Evolutionary conservation across 1,140 invertebrate genomes (phyloP).

Genomic region (Microvelia longipes): DNA sequence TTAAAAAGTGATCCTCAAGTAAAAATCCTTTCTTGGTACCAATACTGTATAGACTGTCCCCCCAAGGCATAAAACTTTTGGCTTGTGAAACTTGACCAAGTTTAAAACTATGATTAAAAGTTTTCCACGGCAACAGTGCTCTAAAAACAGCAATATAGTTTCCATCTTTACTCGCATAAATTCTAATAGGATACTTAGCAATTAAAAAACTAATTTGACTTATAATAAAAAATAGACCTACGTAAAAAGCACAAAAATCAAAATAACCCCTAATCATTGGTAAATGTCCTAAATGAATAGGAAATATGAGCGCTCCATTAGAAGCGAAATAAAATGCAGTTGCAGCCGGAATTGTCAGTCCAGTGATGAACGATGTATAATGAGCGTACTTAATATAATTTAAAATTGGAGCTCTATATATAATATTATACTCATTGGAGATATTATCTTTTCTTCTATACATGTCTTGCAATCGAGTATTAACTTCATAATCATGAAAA

Average conservation of each 20-base stretch:
- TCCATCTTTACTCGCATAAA: slow-evolving; percentile 15
- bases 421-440: slow-evolving; percentile 21
- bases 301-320: background rate
- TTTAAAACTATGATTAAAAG: background rate
- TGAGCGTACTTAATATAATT: slow-evolving; percentile 19
- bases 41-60: slow-evolving; percentile 1
- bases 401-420: slow-evolving; percentile 23
- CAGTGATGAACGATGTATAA: background rate
- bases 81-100: slow-evolving; percentile 5
- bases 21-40: slow-evolving; percentile 17
- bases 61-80: background rate
- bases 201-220: slow-evolving; percentile 12
- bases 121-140: slow-evolving; percentile 9
- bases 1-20: slow-evolving; percentile 23
- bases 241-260: background rate
- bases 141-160: slow-evolving; percentile 15
- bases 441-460: slow-evolving; percentile 22
- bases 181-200: slow-evolving; percentile 16
- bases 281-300: background rate
- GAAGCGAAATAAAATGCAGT: background rate
- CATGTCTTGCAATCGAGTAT: slow-evolving; percentile 1
- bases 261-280: background rate
- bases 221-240: background rate
- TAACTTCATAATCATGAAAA: background rate
- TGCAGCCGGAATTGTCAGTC: background rate